Percentiles rank a stretch among this genome's conserved stretches.
Evolutionary conservation across 2,888 invertebrate species (phyloP).

Genomic region (Isoperla grammatica): DNA sequence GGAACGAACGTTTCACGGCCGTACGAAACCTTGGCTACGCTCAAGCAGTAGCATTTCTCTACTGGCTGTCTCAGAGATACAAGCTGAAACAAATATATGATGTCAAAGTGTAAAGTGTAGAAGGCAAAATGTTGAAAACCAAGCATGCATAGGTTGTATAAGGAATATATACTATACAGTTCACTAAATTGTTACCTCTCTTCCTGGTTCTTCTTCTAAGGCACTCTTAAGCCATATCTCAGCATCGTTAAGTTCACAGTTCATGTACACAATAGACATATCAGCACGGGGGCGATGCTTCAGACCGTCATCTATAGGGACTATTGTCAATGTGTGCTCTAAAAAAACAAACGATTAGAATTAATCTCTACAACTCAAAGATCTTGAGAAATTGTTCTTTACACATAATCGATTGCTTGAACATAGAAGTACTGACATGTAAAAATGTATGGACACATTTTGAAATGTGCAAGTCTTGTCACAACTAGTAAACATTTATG

Average conservation of each 20-base stretch:
- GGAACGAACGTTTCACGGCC: constrained; percentile 67
- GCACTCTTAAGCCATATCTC: constrained; percentile 89
- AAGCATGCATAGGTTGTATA: too few relatives aligned
- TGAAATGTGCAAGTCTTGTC: too few relatives aligned
- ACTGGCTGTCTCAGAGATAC: constrained; percentile 55
- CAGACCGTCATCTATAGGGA: constrained; percentile 72
- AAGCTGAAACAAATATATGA: constrained; percentile 22
- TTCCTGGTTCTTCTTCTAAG: constrained; percentile 52
- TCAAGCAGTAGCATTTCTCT: constrained; percentile 81
- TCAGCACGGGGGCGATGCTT: constrained; percentile 78
- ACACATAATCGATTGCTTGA: too few relatives aligned
- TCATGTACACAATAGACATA: constrained; percentile 92
- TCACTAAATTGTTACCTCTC: constrained; percentile 41
- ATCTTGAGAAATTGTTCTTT: neutral
- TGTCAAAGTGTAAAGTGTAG: neutral
- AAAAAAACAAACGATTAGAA: constrained; percentile 24
- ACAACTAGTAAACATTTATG: too few relatives aligned
- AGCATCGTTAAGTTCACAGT: constrained; percentile 86
- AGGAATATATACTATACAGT: neutral
- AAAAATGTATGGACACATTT: too few relatives aligned
- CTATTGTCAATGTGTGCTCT: constrained; percentile 55
- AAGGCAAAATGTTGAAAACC: neutral
- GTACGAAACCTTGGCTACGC: constrained; percentile 86
- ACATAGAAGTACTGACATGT: neutral
- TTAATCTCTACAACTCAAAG: too few relatives aligned